Percentiles rank a stretch among this genome's conserved stretches.
These are phyloP conservation scores for Crematogaster levior DNA, from an alignment of 2,888 invertebrate species.

Conservation along the genomic window DNA sequence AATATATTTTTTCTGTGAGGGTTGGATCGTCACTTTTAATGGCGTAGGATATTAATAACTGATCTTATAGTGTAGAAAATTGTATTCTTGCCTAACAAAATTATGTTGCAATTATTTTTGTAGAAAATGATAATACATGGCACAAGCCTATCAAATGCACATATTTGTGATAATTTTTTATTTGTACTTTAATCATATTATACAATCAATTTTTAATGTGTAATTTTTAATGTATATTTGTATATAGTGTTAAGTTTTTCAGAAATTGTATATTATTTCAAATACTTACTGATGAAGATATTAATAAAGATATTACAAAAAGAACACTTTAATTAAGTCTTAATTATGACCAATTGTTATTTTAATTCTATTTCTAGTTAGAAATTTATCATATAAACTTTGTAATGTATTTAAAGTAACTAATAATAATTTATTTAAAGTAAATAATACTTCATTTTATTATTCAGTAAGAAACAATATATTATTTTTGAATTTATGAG, in stretches of 20 bases:
- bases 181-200: neutral
- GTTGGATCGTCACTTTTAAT: neutral
- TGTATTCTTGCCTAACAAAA: conserved; percentile 9
- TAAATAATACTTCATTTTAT: no score
- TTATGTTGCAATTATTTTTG: neutral
- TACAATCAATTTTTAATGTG: neutral
- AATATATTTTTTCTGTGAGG: conserved; percentile 55
- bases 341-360: neutral
- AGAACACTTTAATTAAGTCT: neutral
- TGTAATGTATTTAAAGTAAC: no score
- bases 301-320: conserved; percentile 24
- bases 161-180: neutral
- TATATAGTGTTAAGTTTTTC: conserved; percentile 18
- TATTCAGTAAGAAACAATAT: no score
- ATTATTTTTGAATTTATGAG: no score
- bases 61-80: conserved; percentile 5
- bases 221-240: conserved; percentile 33
- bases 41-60: neutral
- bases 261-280: conserved; percentile 7
- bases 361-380: neutral
- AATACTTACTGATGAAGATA: neutral
- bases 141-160: neutral
- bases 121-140: conserved; percentile 2
- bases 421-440: neutral
- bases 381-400: no score